A percentile compares a stretch with the other conserved stretches of the same genome.
phyloP scores from a whole-genome alignment of 1,140 invertebrate species.

The Ladona fulva region DNA sequence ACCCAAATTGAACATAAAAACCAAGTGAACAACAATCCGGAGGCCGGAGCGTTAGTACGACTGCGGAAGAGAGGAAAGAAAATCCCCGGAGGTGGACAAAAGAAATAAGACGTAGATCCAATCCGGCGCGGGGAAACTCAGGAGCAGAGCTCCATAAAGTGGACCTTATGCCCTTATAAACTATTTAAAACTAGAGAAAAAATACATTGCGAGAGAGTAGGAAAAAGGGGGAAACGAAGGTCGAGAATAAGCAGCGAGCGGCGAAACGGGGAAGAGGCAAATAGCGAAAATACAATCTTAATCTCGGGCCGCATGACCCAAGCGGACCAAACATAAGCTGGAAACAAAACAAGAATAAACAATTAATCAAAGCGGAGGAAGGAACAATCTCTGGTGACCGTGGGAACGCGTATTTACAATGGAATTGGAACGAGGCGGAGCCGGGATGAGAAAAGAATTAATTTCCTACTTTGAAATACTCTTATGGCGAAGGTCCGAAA shows the following conservation, averaged over 20 bases:
- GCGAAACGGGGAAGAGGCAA: neutral
- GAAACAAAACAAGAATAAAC: no score
- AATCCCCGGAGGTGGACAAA: neutral
- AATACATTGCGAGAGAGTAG: neutral
- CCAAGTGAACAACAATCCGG: neutral
- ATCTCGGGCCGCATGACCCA: no score
- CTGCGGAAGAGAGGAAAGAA: neutral
- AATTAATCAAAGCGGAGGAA: no score
- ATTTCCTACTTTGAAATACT: no score
- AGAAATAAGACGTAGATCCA: neutral
- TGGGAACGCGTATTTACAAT: no score
- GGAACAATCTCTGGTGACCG: no score
- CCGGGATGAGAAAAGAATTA: no score
- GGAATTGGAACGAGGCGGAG: no score
- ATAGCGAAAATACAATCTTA: neutral
- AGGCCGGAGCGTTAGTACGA: neutral
- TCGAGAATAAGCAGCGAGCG: neutral
- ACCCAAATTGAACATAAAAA: neutral
- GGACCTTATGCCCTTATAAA: slow-evolving; percentile 1
- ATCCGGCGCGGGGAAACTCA: neutral
- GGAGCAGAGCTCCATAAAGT: neutral
- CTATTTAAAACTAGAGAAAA: neutral
- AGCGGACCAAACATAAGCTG: no score
- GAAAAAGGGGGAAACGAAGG: neutral
- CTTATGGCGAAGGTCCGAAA: no score